Evolutionary conservation across 2,113 vertebrate genomes (phyloP), one percentile per base, ranked within the genome.

Genomic region (Strix uralensis): DNA sequence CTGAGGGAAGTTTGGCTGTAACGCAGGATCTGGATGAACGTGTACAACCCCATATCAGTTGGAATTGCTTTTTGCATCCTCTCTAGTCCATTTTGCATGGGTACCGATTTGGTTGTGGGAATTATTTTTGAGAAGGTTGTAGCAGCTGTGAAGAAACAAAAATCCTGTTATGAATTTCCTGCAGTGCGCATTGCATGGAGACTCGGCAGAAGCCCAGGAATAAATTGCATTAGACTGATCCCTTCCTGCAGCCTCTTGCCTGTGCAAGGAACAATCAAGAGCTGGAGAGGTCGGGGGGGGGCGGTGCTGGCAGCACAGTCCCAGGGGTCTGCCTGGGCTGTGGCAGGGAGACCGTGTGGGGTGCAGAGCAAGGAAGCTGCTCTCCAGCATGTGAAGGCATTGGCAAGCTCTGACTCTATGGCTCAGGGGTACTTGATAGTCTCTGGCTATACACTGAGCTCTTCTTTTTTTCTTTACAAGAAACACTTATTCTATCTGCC

Each of bases 181-280:
- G 9, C 23, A 4, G 17, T 5, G 3, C 2, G 17, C 13, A 4
- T 16, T 2, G 3, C 46, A 18, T 8, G 8, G 20, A 1, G 2
- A 8, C 38, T 25, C 11, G 1, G 36, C 46, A 44, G 46, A 22
- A 59, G 17, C 81, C 46, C 15, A 10, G 25, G 10, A 62, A 52
- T 44, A 23, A 83, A n/a, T 29, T 11, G 23, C 2, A 1, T 29
- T 17, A 25, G 30, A 9, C 46, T 12, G 12, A 22, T 44, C 57
- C 46, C 30, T 30, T 29, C 49, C 13, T n/a, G 46, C 36, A 52
- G 36, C 17, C 11, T 2, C 32, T 19, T 29, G 40, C 21, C 63
- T 38, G 32, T 0, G 7, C 25, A 5, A 11, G 40, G 78, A 10
- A 13, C 22, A 5, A 46, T 58, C n/a, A 16, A 12, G 27, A 30